phyloP scores from a whole-genome alignment of 2,113 vertebrate species.

The Sterna hirundo region DNA sequence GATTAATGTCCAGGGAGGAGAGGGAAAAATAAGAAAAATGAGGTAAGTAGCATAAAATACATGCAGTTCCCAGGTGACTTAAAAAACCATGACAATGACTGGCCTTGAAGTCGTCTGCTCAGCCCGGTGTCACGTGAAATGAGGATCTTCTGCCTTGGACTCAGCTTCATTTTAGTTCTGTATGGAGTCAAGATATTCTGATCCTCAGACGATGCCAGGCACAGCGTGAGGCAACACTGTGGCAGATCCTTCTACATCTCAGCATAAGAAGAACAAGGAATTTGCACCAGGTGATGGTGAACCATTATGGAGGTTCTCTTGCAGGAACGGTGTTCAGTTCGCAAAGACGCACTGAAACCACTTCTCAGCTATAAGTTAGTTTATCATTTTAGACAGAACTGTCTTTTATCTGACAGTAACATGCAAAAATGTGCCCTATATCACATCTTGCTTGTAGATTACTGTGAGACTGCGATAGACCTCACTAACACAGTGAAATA shows the following conservation, averaged over 20 bases:
- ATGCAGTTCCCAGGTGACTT: accelerated
- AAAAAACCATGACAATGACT: not conserved
- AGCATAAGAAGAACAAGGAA: not conserved
- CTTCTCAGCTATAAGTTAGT: not conserved
- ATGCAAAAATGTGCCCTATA: not conserved
- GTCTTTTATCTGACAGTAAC: not conserved
- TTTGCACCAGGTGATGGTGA: not conserved
- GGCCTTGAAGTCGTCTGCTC: not conserved
- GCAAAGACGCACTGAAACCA: not conserved
- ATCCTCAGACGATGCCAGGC: not conserved
- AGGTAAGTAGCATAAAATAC: not conserved
- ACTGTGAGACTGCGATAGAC: not conserved
- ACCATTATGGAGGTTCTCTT: not conserved
- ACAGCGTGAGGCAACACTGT: accelerated
- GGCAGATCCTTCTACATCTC: not conserved
- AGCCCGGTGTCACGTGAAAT: not conserved
- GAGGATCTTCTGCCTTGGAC: not conserved
- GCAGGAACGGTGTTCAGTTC: not conserved
- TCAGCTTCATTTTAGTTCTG: not conserved
- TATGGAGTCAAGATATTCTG: not conserved
- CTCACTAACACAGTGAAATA: not conserved
- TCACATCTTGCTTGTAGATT: not conserved
- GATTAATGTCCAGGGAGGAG: not conserved
- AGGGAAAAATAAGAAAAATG: not conserved
- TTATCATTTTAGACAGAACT: not conserved